Evolutionary conservation across 2,888 invertebrate genomes (phyloP).

Genomic region (Heliconius erato): DNA sequence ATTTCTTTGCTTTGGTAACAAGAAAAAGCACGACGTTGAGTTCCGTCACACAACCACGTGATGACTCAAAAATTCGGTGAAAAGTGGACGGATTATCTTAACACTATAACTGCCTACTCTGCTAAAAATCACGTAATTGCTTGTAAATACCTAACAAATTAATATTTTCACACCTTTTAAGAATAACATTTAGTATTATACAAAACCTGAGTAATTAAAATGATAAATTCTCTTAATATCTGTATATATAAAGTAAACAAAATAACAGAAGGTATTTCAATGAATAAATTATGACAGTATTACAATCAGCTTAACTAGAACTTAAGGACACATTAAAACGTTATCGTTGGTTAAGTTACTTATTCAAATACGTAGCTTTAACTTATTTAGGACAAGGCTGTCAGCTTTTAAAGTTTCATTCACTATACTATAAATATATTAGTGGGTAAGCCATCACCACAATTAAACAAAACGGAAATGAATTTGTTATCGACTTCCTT

Average conservation of each 20-base stretch:
- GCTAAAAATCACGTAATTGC: no score
- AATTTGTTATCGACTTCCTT: constrained; percentile 29
- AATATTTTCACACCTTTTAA: background rate
- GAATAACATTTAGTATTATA: background rate
- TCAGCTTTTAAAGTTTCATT: constrained; percentile 15
- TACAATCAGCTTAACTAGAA: constrained; percentile 20
- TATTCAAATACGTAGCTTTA: constrained; percentile 7
- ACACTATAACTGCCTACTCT: no score
- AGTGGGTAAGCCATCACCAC: background rate
- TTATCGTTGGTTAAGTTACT: constrained; percentile 9
- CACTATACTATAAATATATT: background rate
- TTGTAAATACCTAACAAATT: no score
- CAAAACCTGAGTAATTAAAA: background rate
- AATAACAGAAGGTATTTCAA: constrained; percentile 9
- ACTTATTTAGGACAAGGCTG: constrained; percentile 30
- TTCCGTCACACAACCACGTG: no score
- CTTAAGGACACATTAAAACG: constrained; percentile 18
- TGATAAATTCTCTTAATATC: background rate
- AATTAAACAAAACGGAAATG: constrained; percentile 15
- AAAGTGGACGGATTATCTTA: no score
- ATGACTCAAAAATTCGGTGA: no score
- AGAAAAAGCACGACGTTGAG: no score
- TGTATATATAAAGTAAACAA: background rate
- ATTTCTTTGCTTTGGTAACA: no score
- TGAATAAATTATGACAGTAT: constrained; percentile 24